A percentile compares a stretch with the other conserved stretches of the same genome.
Evolutionary conservation across 2,797 vertebrate genomes (phyloP).

Genomic region (Sebastes miniatus): DNA sequence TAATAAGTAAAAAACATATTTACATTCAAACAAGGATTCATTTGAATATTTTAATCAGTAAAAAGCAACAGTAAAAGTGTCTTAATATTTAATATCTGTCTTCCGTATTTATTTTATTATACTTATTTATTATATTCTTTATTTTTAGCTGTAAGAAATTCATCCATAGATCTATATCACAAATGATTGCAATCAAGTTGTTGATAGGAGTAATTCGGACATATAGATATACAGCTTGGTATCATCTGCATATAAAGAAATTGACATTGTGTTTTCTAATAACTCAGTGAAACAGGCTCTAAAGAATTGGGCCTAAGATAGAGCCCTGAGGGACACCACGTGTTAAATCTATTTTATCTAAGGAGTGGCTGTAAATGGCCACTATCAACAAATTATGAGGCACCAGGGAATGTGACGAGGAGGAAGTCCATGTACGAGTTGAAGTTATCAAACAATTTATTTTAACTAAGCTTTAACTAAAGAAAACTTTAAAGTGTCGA

Average conservation of each 20-base stretch:
- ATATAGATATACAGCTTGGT: not conserved
- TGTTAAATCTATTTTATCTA: not conserved
- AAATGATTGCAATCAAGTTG: not conserved
- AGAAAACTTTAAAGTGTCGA: no score
- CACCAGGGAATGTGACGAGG: not conserved
- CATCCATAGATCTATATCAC: not conserved
- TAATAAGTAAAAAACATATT: not conserved
- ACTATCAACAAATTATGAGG: not conserved
- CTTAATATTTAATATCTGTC: not conserved
- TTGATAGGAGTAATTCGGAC: not conserved
- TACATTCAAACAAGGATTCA: not conserved
- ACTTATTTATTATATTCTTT: not conserved
- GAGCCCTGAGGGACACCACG: not conserved
- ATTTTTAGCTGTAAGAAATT: not conserved
- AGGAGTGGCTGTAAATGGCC: not conserved
- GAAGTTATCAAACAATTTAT: not conserved
- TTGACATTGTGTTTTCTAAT: not conserved
- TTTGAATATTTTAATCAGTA: not conserved
- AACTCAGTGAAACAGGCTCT: not conserved
- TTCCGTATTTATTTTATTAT: not conserved
- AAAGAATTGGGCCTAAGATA: not conserved
- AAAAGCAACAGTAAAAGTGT: not conserved
- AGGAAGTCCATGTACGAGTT: not conserved
- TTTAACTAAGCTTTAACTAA: not conserved
- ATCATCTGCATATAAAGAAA: not conserved